Evolutionary conservation across 2,113 vertebrate genomes (phyloP), one percentile per base, ranked within the genome.

Genomic region (Vicugna pacos): DNA sequence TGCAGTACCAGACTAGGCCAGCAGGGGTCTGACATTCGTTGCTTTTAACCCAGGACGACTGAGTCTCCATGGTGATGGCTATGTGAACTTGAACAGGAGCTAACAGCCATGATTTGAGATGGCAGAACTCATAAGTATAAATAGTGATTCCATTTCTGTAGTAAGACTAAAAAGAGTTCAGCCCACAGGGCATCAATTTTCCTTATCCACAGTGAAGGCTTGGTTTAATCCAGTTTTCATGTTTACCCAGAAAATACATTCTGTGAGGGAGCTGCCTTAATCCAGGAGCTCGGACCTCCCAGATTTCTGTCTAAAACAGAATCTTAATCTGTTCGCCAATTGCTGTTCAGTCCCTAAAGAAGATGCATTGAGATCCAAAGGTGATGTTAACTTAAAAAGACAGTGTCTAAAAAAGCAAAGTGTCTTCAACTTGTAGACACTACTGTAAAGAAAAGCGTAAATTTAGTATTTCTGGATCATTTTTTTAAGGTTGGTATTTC

Each of bases 1-100:
- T 95, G 96, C 75, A 97, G 82, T 97, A 58, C 97, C 88, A 70
- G 52, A 65, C 52, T 9, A 24, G 77, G 69, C 97, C 98, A 97
- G 97, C 97, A 98, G 98, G 97, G 98, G 98, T 97, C 98, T 96
- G 93, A 94, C 97, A 95, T 97, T 96, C 50, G 95, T 98, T 95
- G 97, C 96, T 96, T 97, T 97, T 87, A 73, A 92, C 64, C 72
- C 80, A 30, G 84, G 58, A 10, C 12, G 32, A 69, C 62, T 6
- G 65, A 42, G 54, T 52, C 11, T 73, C 22, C 6, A 5, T 0
- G 0, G 12, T 13, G 3, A 35, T 6, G 26, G 28, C 73, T 64
- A 0, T 3, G 52, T 72, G 77, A 80, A 52, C 38, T 67, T 20
- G 8, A 80, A 77, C 62, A 93, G 35, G 54, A 22, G 24, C 87